Evolutionary conservation across 2,888 invertebrate genomes (phyloP), one percentile per base, ranked within the genome.

Genomic region (Crepidodera aurea): DNA sequence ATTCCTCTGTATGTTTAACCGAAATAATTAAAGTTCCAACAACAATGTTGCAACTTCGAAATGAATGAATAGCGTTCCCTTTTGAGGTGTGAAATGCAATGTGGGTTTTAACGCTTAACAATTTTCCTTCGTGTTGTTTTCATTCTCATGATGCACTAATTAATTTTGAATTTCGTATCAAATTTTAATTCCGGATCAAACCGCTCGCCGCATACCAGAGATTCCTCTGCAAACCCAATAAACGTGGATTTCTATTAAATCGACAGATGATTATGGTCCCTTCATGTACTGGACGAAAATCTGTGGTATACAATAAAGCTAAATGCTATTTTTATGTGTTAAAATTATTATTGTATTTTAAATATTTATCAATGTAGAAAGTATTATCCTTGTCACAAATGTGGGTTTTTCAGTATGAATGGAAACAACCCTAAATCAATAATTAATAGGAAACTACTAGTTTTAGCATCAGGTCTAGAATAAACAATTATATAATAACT

Each of bases 1-100:
- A 32, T 54, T 54, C 54, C 16, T 27, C 42, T 46, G 46, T 46
- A 46, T 12, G 25, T 42, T 42, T 22, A 46, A 46, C 46, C 46
- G 25, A 46, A 54, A 54, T 54, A 54, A 54, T 54, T 54, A 42
- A 42, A 54, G 54, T 54, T 42, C 42, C 40, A 54, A 54, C 40
- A 54, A 54, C 54, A 42, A 54, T 54, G 40, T 25, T 42, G 8
- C 16, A 42, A 54, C 54, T 40, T 54, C 10, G 40, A 29, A 54
- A 54, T 54, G 25, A 54, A 42, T 54, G 54, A 54, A 54, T 22
- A 29, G 42, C 42, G 27, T 54, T 54, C 54, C 42, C 15, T 54
- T 42, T 54, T 54, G 42, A 54, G 54, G 54, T 54, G 54, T 18
- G 42, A 54, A 51, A 54, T 42, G 42, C 29, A 54, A 54, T 42